These are phyloP conservation scores for Spongia lamella DNA, from an alignment of 37 sponge, comb jelly and placozoan genomes.

Conservation along the genomic window DNA sequence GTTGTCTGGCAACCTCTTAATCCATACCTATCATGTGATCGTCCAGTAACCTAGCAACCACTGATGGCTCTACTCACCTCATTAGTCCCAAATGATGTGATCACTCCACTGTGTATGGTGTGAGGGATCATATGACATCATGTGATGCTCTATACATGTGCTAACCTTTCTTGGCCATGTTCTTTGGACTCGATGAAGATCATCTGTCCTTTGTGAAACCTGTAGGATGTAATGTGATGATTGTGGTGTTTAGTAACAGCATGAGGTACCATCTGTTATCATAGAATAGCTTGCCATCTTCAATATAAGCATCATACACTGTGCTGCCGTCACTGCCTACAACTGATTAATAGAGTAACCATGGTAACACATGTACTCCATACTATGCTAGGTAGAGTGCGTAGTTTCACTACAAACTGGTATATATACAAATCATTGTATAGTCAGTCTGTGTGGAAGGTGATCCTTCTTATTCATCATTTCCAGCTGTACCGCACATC, in stretches of 20 bases:
- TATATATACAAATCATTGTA: too few species aligned
- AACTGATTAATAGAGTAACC: too few species aligned
- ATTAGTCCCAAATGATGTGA: constrained; percentile 66
- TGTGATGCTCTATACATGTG: not conserved
- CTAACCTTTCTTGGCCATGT: constrained; percentile 59
- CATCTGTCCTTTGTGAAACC: constrained; percentile 70
- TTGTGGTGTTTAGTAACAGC: too few species aligned
- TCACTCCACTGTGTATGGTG: constrained; percentile 46
- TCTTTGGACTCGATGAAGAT: constrained; percentile 74
- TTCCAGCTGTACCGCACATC: too few species aligned
- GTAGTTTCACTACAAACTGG: too few species aligned
- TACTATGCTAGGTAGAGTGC: too few species aligned
- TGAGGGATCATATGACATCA: not conserved
- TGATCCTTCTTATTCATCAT: too few species aligned
- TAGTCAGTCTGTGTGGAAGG: too few species aligned
- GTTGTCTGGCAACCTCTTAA: constrained; percentile 70
- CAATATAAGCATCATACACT: constrained; percentile 57
- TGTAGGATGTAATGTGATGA: not conserved
- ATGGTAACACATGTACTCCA: too few species aligned
- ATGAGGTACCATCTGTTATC: constrained; percentile 55
- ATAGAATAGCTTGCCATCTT: constrained; percentile 72
- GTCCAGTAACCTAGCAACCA: not conserved
- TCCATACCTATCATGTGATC: constrained; percentile 35
- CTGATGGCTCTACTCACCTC: constrained; percentile 46
- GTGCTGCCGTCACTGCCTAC: constrained; percentile 4